Conservation (phyloP, 2,888 invertebrate genomes). For the Ariolimax columbianus region DNA sequence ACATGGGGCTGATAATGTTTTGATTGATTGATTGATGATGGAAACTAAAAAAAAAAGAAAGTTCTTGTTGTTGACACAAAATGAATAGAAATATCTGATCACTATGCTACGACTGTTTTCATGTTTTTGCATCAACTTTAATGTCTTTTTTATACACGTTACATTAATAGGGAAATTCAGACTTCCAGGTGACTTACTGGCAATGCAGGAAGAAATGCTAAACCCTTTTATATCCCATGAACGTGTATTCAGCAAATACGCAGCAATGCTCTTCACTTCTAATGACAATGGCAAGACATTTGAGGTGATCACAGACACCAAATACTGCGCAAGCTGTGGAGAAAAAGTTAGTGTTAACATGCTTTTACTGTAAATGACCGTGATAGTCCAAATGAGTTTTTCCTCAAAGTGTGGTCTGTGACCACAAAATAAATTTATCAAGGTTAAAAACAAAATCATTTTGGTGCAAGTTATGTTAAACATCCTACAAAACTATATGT, state of each 20-base stretch:
- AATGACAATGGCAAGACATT: conserved; percentile 74
- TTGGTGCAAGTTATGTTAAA: too few species aligned
- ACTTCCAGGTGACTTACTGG: conserved; percentile 67
- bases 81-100: neutral
- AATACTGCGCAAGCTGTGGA: conserved; percentile 76
- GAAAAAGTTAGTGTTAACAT: conserved; percentile 77
- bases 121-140: neutral
- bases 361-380: too few species aligned
- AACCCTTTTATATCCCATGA: conserved; percentile 77
- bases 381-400: too few species aligned
- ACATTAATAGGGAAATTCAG: conserved; percentile 62
- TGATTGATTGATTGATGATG: too few species aligned
- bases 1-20: too few species aligned
- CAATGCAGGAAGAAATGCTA: conserved; percentile 63
- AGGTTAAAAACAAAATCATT: too few species aligned
- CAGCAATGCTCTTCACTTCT: conserved; percentile 77
- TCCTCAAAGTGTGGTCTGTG: too few species aligned
- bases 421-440: too few species aligned
- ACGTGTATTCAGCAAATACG: conserved; percentile 76
- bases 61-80: too few species aligned
- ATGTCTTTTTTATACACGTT: neutral
- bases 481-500: too few species aligned
- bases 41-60: too few species aligned
- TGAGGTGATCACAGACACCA: conserved; percentile 76
- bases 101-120: neutral